A percentile compares a stretch with the other conserved stretches of the same genome.
Evolutionary conservation across 2,888 invertebrate species (phyloP).

Genomic region (Cryptophagus acutangulus): DNA sequence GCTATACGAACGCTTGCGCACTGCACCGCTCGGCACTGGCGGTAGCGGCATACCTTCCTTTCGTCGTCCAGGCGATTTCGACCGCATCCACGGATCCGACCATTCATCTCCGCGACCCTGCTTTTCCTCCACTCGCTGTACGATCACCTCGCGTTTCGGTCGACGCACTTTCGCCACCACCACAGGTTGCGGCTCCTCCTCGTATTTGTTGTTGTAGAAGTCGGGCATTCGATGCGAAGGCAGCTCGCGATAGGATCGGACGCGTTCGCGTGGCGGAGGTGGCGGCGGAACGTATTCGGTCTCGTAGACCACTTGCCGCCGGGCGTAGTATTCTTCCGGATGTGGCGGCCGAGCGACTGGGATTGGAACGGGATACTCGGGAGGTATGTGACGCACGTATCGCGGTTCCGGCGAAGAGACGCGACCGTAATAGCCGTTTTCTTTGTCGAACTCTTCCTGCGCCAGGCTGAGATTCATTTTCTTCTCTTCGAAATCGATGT

Average conservation of each 20-base stretch:
- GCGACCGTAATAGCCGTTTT: conserved; percentile 55
- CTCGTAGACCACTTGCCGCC: conserved; percentile 46
- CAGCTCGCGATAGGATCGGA: conserved; percentile 50
- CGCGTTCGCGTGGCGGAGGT: conserved; percentile 41
- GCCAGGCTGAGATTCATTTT: conserved; percentile 82
- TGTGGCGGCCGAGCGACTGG: conserved; percentile 29
- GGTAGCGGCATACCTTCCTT: conserved; percentile 47
- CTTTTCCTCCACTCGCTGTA: conserved; percentile 58
- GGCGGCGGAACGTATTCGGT: conserved; percentile 41
- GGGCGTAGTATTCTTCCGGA: conserved; percentile 39
- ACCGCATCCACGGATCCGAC: conserved; percentile 93
- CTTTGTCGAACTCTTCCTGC: conserved; percentile 71
- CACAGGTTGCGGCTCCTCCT: conserved; percentile 49
- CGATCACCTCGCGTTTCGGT: conserved; percentile 60
- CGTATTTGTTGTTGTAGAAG: conserved; percentile 48
- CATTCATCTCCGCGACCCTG: conserved; percentile 74
- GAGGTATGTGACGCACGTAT: conserved; percentile 40
- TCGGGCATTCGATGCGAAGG: conserved; percentile 55
- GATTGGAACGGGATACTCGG: conserved; percentile 41
- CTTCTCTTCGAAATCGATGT: conserved; percentile 94
- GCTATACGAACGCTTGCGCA: conserved; percentile 60
- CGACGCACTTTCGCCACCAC: conserved; percentile 22
- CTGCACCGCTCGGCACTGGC: conserved; percentile 49
- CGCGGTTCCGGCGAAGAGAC: conserved; percentile 45
- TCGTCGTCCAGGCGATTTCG: conserved; percentile 60